A percentile compares a stretch with the other conserved stretches of the same genome.
phyloP scores from a whole-genome alignment of 37 sponge, comb jelly and placozoan genomes.

The Agelas oroides region DNA sequence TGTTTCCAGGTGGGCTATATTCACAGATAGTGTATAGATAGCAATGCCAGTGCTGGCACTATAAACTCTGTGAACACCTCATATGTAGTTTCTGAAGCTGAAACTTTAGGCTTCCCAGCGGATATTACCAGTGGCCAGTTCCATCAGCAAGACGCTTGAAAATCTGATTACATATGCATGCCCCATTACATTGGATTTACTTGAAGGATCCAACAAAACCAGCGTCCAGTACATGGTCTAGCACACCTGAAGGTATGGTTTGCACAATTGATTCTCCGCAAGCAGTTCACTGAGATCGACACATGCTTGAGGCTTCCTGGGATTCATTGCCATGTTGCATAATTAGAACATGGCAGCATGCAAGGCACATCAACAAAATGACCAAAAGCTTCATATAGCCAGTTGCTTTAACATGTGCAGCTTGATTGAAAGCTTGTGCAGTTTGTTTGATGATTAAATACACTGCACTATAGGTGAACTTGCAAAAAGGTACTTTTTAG shows the following conservation, averaged over 20 bases:
- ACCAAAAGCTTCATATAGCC: too few species aligned
- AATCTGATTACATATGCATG: constrained; percentile 10
- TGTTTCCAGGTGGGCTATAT: constrained; percentile 23
- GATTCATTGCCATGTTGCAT: constrained; percentile 12
- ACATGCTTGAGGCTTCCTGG: constrained; percentile 38
- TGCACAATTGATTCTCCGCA: constrained; percentile 27
- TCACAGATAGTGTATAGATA: constrained; percentile 19
- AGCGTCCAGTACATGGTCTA: constrained; percentile 43
- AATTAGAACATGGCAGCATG: too few species aligned
- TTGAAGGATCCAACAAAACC: constrained; percentile 27
- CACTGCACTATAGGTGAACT: too few species aligned
- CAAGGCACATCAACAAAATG: too few species aligned
- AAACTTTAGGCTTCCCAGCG: constrained; percentile 33
- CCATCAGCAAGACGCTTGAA: constrained; percentile 46
- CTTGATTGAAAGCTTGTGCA: too few species aligned
- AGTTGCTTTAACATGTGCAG: too few species aligned
- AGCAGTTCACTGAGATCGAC: constrained; percentile 9
- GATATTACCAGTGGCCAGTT: constrained; percentile 9
- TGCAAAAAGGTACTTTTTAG: too few species aligned
- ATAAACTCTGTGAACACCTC: constrained; percentile 51
- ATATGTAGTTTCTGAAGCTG: constrained; percentile 69
- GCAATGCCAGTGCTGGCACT: constrained; percentile 40
- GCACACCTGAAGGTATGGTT: constrained; percentile 23
- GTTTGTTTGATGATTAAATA: too few species aligned
- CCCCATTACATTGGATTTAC: constrained; percentile 61